Base-by-base conservation (phyloP, 2,797 vertebrate species). In the Enteromius afrohamiltoni region DNA sequence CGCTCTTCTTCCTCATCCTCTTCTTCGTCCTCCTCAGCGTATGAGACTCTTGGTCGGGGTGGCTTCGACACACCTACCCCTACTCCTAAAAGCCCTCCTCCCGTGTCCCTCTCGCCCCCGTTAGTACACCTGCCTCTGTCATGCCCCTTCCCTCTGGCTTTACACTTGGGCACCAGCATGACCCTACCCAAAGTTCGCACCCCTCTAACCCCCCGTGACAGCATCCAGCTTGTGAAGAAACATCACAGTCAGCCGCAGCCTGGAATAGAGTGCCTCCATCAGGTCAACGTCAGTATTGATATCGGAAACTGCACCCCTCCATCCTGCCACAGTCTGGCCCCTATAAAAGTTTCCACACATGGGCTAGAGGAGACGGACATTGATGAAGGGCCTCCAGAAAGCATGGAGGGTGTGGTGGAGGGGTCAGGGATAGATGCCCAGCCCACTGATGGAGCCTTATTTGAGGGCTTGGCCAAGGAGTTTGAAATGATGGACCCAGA, bases 221-320 rank as follows among this genome's bases (percentile, higher is more conserved):
- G 96, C 90, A 95, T 97, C 91, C 96, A 97, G 6, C 92, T 97
- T 89, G 93, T 96, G 16, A 98, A 96, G 91, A 96, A 97, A 88
- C 97, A 97, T 85, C 96, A 95, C 91, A 98, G 97, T 92, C 97
- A 98, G 51, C 97, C 97, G 0, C 97, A 97, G 81, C 92, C 95
- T 31, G 89, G 94, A 73, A 73, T 93, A 74, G 95, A 94, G 83
- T 67, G 90, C 74, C 93, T 95, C 0, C 93, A 93, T 84, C 91
- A 37, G 8, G 83, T 95, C 73, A 94, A 92, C 16, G 91, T 94
- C 17, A 94, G 83, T 89, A 93, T 95, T 62, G 95, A 96, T 90
- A 92, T 94, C 17, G 91, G 91, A 85, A 92, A 96, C 21, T 91
- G 94, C 49, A 51, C 88, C 21, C 68, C 71, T 76, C 90, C 90